Evolutionary conservation across 2,888 invertebrate species (phyloP), one percentile per base, ranked within the genome.

Genomic region (Allacma fusca): DNA sequence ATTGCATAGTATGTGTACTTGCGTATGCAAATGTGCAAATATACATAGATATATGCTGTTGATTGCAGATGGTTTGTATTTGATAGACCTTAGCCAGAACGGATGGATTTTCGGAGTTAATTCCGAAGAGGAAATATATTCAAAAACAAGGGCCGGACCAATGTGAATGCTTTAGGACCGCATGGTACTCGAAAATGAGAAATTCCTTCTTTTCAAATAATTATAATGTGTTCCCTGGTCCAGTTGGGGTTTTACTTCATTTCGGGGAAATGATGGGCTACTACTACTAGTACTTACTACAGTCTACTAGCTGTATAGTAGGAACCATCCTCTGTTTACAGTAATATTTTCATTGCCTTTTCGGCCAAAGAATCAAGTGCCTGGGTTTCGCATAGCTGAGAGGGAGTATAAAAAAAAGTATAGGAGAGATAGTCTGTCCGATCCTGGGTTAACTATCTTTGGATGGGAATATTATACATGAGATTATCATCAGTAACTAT

Each of bases 401-500:
- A n/a, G n/a, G n/a, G n/a, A n/a, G n/a, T n/a, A n/a, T n/a, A n/a
- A n/a, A n/a, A n/a, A n/a, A n/a, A n/a, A n/a, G n/a, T n/a, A n/a
- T n/a, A n/a, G n/a, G n/a, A n/a, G n/a, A n/a, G n/a, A n/a, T n/a
- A n/a, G n/a, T n/a, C 34, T 34, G 34, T 16, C n/a, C 19, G 50
- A 5, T 50, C 9, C 50, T 50, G 16, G 5, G 62, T 26, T 62
- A 62, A 62, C 62, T 23, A 62, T 62, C 24, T 62, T 62, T 9
- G 23, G 62, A 62, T 21, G 62, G 62, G 62, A 24, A 62, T 62
- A 62, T 62, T 62, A 62, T 62, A 24, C 62, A 62, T 23, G 26
- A 62, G 62, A 62, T 62, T 62, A 62, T 62, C 62, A 62, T 62
- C 62, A 62, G 62, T 9, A 24, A 21, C 7, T 21, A 21, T 57